Evolutionary conservation across 2,113 vertebrate genomes (phyloP).

Genomic region (Redunca redunca): DNA sequence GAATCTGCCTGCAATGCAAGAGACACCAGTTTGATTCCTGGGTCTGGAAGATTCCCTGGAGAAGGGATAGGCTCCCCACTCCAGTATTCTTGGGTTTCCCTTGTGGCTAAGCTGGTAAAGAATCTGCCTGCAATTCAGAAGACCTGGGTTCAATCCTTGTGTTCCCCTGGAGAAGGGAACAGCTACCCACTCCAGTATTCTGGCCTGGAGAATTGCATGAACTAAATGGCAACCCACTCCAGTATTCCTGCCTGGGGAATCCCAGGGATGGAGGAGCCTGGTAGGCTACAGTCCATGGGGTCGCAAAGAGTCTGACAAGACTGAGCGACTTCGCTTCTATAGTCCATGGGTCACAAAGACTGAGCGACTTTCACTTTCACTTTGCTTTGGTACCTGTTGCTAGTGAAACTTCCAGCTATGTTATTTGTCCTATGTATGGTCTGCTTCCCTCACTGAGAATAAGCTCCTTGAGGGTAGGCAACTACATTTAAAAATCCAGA

Average conservation of each 20-base stretch:
- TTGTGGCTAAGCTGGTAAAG: neutral
- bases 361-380: neutral
- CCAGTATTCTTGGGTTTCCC: neutral
- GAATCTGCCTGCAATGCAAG: neutral
- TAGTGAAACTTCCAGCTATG: neutral
- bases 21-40: neutral
- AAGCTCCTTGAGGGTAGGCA: neutral
- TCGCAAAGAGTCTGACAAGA: no score
- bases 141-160: neutral
- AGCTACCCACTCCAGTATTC: neutral
- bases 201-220: neutral
- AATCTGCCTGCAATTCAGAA: neutral
- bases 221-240: neutral
- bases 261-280: no score
- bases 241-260: no score
- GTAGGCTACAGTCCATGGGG: no score
- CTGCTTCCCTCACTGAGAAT: neutral
- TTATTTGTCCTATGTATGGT: neutral
- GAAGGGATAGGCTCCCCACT: neutral
- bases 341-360: neutral
- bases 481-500: neutral
- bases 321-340: neutral
- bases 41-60: neutral
- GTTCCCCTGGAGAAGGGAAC: neutral
- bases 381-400: neutral